phyloP scores from a whole-genome alignment of 2,888 invertebrate species.

The Chorisops tibialis region DNA sequence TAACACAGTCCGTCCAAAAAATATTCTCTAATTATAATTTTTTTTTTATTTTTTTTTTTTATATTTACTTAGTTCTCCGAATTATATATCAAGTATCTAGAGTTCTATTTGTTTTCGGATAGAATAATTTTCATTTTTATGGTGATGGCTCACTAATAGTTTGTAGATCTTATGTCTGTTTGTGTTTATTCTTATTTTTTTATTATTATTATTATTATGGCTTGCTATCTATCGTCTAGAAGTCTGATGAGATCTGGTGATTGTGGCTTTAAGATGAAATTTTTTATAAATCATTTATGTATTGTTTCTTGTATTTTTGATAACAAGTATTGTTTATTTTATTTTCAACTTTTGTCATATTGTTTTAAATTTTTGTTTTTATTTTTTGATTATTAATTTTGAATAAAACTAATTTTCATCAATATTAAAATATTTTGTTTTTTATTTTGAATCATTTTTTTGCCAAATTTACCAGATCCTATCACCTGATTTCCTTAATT shows the following conservation, averaged over 20 bases:
- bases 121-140: background rate
- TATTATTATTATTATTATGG: background rate
- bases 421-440: background rate
- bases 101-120: too few species aligned
- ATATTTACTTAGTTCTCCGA: background rate
- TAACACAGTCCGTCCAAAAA: slow-evolving; percentile 12
- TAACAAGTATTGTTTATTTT: too few species aligned
- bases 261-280: slow-evolving; percentile 12
- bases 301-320: slow-evolving; percentile 36
- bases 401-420: slow-evolving; percentile 36
- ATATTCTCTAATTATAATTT: too few species aligned
- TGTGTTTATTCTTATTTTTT: background rate
- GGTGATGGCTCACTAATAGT: background rate
- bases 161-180: background rate
- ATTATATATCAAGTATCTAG: too few species aligned
- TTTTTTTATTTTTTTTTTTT: background rate
- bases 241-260: slow-evolving; percentile 30
- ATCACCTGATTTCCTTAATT: slow-evolving; percentile 41
- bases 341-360: slow-evolving; percentile 52
- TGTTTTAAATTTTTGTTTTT: slow-evolving; percentile 34
- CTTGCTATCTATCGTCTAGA: background rate
- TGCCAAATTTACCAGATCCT: slow-evolving; percentile 43
- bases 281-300: slow-evolving; percentile 32
- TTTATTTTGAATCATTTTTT: background rate
- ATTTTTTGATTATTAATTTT: slow-evolving; percentile 38